Evolutionary conservation across 1,140 invertebrate species (phyloP), one percentile per base, ranked within the genome.

Genomic region (Nixonia krombeini): DNA sequence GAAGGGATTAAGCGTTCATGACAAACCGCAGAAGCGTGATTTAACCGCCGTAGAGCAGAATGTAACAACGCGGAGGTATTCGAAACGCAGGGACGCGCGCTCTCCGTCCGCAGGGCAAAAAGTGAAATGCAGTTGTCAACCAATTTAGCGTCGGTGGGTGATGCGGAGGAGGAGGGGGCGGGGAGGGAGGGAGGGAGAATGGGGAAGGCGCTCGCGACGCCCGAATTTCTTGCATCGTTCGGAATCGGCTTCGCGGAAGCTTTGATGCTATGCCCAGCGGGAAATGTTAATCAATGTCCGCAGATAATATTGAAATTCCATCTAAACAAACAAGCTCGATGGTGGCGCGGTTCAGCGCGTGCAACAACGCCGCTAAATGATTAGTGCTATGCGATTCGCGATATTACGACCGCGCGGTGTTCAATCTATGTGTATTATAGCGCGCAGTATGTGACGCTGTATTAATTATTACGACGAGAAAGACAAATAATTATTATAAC

Each of bases 401-500:
- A 72, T 73, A 70, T 67, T 72, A 72, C 67, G 58, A 49, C 47
- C 42, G 38, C 51, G 44, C 47, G 42, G 63, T 75, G 49, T 58
- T 58, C 62, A 71, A 68, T 64, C 69, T 72, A 69, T 58, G 62
- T 58, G 56, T 59, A 64, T 69, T 68, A 51, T 51, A 47, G 58
- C 50, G 46, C 63, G 51, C 53, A 59, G 63, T 73, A 35, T 75
- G 63, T 72, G 66, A 69, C 66, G 57, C 58, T 67, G 74, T 80
- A 85, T 83, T 77, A 81, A 83, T 84, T 83, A 83, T 83, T 82
- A 79, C 75, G 74, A 81, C 75, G 72, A 70, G 59, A 81, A 83
- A 82, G 75, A 77, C 77, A 85, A 82, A 85, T 85, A 83, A 85
- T 83, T 85, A 83, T 83, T 80, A 83, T 85, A 83, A 83, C 82